These are phyloP conservation scores for Osmerus eperlanus DNA, from an alignment of 2,113 vertebrate species.

Conservation along the genomic window DNA sequence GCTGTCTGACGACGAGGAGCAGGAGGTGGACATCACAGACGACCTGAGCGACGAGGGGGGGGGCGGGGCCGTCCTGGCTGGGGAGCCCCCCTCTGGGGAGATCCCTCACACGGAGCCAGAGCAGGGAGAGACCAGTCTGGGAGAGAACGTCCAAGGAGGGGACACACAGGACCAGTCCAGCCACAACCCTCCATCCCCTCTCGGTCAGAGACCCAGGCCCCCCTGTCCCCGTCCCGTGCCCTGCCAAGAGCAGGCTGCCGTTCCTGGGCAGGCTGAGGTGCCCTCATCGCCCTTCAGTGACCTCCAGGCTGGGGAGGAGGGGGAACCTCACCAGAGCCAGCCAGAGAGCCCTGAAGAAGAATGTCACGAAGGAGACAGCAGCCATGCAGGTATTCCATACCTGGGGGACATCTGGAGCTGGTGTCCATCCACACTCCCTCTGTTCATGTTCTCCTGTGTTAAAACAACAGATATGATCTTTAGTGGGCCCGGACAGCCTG, in stretches of 20 bases:
- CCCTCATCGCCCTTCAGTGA: conserved; percentile 3
- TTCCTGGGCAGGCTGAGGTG: not conserved
- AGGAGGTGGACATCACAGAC: conserved; percentile 96
- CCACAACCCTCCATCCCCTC: not conserved
- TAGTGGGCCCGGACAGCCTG: not conserved
- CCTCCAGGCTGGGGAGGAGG: conserved; percentile 16
- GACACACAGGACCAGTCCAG: not conserved
- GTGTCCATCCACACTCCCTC: too few species aligned
- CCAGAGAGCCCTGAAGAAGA: conserved; percentile 13
- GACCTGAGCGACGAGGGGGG: conserved; percentile 63
- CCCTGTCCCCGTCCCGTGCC: not conserved
- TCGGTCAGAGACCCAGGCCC: not conserved
- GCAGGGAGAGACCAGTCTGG: not conserved
- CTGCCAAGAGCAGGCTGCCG: not conserved
- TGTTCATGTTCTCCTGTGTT: too few species aligned
- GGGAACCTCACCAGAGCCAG: conserved; percentile 16
- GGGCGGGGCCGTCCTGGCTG: not conserved
- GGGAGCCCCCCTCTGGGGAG: conserved; percentile 6
- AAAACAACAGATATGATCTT: not conserved
- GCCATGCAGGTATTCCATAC: conserved; percentile 36
- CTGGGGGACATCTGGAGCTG: not conserved
- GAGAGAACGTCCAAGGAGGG: conserved; percentile 9
- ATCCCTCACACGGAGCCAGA: not conserved
- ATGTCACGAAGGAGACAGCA: conserved; percentile 6
- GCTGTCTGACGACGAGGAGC: conserved; percentile 90